These are phyloP conservation scores for Trinorchestia longiramus DNA, from an alignment of 1,140 invertebrate genomes.

Conservation along the genomic window DNA sequence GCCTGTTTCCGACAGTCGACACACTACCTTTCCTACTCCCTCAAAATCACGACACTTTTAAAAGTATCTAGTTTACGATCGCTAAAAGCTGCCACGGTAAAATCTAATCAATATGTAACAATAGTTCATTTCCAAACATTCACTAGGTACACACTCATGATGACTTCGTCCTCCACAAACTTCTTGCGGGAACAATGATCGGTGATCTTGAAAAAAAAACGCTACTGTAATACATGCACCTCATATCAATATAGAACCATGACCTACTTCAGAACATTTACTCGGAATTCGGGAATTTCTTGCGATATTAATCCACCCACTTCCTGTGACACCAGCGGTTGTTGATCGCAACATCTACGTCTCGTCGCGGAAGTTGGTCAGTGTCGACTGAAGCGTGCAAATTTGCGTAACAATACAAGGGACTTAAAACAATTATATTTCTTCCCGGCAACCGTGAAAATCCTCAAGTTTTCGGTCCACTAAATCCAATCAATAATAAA, in stretches of 20 bases:
- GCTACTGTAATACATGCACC: not conserved
- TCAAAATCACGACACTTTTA: not conserved
- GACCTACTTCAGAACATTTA: not conserved
- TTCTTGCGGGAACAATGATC: no score
- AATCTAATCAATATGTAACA: no score
- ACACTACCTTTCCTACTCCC: not conserved
- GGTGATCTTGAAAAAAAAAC: not conserved
- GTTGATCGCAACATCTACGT: not conserved
- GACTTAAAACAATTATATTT: not conserved
- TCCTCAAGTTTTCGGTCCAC: not conserved
- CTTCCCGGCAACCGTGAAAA: not conserved
- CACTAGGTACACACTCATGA: no score
- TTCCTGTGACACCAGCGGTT: not conserved
- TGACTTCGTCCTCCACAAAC: no score
- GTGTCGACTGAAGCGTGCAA: not conserved
- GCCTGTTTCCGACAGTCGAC: not conserved
- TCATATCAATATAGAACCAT: not conserved
- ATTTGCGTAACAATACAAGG: not conserved
- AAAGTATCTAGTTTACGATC: not conserved
- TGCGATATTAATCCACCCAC: not conserved
- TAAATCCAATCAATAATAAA: not conserved
- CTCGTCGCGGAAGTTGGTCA: not conserved
- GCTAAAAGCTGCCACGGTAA: not conserved
- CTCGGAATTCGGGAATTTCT: not conserved
- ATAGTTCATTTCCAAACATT: no score